phyloP scores from a whole-genome alignment of 2,888 invertebrate genomes.

The Synergus laeviventris region DNA sequence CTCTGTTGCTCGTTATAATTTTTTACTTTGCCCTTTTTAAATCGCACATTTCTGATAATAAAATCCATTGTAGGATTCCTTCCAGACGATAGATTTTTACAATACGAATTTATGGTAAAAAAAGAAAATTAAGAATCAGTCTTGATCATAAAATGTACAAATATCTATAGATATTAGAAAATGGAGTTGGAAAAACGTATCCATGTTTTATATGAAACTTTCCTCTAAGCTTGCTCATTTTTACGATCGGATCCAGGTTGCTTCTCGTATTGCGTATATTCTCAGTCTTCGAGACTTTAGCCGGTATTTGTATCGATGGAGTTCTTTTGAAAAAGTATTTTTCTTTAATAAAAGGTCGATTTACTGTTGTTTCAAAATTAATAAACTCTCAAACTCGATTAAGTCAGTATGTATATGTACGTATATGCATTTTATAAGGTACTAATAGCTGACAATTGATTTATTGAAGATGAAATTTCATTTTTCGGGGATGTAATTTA shows the following conservation, averaged over 20 bases:
- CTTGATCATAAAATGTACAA: background rate
- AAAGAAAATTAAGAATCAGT: background rate
- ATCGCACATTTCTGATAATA: background rate
- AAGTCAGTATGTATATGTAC: too few relatives aligned
- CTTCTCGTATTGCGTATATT: background rate
- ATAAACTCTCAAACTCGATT: background rate
- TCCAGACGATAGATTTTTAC: background rate
- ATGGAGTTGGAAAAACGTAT: background rate
- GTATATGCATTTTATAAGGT: too few relatives aligned
- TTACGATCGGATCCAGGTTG: background rate
- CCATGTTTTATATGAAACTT: slow-evolving; percentile 1
- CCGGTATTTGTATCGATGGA: background rate
- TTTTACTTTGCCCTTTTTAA: background rate
- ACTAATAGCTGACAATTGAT: too few relatives aligned
- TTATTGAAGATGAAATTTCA: too few relatives aligned
- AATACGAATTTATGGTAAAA: background rate
- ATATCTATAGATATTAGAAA: background rate
- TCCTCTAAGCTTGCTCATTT: background rate
- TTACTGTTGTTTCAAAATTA: background rate
- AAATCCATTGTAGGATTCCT: background rate
- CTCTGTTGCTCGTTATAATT: background rate
- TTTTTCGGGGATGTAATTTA: background rate
- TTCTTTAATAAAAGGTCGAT: background rate
- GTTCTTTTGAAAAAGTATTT: background rate
- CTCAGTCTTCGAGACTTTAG: background rate